phyloP scores from a whole-genome alignment of 2,888 invertebrate species.

The Drosophila bunnanda region DNA sequence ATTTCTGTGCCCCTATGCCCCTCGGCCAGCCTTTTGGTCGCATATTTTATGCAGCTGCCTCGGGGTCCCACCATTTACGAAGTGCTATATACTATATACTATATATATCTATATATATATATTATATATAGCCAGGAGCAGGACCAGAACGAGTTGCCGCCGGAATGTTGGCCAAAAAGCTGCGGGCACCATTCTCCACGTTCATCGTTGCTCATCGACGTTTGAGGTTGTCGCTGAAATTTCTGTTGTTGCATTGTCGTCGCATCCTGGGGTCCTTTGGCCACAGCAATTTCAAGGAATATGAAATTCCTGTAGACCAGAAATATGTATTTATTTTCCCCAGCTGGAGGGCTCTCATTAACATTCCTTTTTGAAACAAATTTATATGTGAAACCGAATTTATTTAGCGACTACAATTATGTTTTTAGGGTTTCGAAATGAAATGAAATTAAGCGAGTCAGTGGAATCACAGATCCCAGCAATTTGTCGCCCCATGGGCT shows the following conservation, averaged over 20 bases:
- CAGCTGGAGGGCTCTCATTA: no score
- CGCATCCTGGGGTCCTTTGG: not conserved
- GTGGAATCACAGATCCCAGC: not conserved
- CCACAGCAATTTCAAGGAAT: constrained; percentile 7
- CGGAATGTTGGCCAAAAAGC: constrained; percentile 40
- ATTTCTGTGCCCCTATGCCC: constrained; percentile 19
- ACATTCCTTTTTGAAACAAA: not conserved
- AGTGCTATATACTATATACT: not conserved
- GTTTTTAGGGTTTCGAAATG: not conserved
- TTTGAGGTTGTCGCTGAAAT: constrained; percentile 14
- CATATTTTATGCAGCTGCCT: constrained; percentile 65
- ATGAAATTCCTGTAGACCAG: constrained; percentile 13
- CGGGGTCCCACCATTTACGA: constrained; percentile 15
- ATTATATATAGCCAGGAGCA: constrained; percentile 1
- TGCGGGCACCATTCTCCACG: constrained; percentile 9
- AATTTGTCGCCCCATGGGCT: constrained; percentile 6
- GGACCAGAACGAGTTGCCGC: constrained; percentile 1
- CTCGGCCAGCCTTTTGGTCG: constrained; percentile 47
- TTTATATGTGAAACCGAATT: not conserved
- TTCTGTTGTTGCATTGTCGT: constrained; percentile 15
- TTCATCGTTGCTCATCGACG: constrained; percentile 21
- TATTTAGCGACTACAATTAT: not conserved
- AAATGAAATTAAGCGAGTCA: constrained; percentile 2
- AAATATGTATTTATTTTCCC: not conserved
- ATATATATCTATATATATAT: not conserved